phyloP scores from a whole-genome alignment of 2,888 invertebrate genomes.

The Agrotis ipsilon region DNA sequence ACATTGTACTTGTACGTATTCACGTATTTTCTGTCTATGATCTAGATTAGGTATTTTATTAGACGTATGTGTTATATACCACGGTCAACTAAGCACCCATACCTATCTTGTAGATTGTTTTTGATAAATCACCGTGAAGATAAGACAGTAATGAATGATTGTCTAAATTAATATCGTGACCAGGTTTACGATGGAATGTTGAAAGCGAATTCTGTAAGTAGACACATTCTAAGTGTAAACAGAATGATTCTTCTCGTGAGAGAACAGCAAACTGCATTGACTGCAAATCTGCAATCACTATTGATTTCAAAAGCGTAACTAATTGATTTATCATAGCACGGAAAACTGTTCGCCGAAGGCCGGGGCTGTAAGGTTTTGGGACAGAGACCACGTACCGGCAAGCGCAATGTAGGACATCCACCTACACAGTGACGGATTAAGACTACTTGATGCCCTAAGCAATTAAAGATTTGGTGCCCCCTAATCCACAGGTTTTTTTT shows the following conservation, averaged over 20 bases:
- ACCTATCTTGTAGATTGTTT: conserved; percentile 12
- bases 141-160: conserved; percentile 10
- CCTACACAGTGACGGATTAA: no score
- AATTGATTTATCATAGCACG: conserved; percentile 1
- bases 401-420: no score
- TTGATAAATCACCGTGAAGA: conserved; percentile 42
- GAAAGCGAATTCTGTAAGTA: neutral
- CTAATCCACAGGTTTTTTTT: no score
- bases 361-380: no score
- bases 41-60: conserved; percentile 35
- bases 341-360: no score
- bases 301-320: neutral
- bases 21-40: neutral
- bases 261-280: neutral
- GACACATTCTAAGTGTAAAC: no score
- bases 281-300: no score
- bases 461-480: no score
- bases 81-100: neutral
- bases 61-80: neutral
- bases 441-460: no score
- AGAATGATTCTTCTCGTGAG: conserved; percentile 3
- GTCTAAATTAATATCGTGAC: conserved; percentile 11
- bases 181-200: conserved; percentile 1
- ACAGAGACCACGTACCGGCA: no score
- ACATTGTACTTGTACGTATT: neutral